Conservation (phyloP, 2,888 invertebrate species). For the Scrobipalpa atriplicella region DNA sequence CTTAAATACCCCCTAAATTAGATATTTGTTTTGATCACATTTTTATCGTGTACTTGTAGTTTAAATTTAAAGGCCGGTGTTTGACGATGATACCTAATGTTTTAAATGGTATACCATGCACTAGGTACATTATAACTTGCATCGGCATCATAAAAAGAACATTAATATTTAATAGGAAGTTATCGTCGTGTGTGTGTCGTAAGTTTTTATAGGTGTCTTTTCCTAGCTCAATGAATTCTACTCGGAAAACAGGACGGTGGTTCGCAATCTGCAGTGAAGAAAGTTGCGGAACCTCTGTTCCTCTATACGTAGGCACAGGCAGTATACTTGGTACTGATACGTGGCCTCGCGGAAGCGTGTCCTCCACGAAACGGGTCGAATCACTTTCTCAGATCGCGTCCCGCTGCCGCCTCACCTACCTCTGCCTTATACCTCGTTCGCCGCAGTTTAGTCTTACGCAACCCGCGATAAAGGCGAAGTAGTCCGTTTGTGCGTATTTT, state of each 20-base stretch:
- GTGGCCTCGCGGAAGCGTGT: slow-evolving; percentile 49
- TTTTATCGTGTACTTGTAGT: too few relatives aligned
- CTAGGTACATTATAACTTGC: too few relatives aligned
- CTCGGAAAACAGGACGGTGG: slow-evolving; percentile 5
- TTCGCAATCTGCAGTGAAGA: not conserved
- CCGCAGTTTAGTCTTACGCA: slow-evolving; percentile 51
- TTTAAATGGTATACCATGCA: too few relatives aligned
- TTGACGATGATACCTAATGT: too few relatives aligned
- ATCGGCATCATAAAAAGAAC: not conserved
- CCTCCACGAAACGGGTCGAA: slow-evolving; percentile 57
- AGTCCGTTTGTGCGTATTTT: slow-evolving; percentile 38
- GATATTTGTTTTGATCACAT: too few relatives aligned
- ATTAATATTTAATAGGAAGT: slow-evolving; percentile 13
- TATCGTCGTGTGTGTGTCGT: not conserved
- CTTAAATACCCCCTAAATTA: too few relatives aligned
- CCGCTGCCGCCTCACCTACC: slow-evolving; percentile 48
- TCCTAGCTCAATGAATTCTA: slow-evolving; percentile 19
- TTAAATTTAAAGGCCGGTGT: too few relatives aligned
- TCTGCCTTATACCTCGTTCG: slow-evolving; percentile 32
- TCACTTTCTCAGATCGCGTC: slow-evolving; percentile 56
- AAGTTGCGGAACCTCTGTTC: slow-evolving; percentile 17
- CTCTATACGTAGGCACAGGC: not conserved
- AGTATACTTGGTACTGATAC: not conserved
- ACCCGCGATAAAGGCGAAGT: slow-evolving; percentile 45
- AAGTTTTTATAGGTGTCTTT: slow-evolving; percentile 4